phyloP scores from a whole-genome alignment of 2,888 invertebrate species.

The Graphium colonna region DNA sequence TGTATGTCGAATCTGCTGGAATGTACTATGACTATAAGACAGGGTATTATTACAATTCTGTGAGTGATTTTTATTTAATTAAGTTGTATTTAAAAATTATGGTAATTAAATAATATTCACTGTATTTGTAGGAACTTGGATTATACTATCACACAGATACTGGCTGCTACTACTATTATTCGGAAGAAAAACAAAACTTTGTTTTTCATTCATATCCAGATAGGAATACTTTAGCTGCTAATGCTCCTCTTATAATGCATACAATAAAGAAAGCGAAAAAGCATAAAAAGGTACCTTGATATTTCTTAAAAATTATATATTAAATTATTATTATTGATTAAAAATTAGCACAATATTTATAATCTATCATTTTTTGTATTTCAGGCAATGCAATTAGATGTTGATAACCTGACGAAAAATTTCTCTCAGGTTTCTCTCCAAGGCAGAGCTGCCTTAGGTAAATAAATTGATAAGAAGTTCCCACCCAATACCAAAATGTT shows the following conservation, averaged over 20 bases:
- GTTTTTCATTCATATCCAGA: constrained; percentile 90
- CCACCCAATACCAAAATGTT: constrained; percentile 62
- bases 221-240: constrained; percentile 47
- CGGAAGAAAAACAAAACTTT: constrained; percentile 86
- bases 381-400: constrained; percentile 32
- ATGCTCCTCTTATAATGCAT: constrained; percentile 46
- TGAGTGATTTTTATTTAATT: constrained; percentile 62
- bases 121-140: constrained; percentile 84
- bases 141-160: constrained; percentile 94
- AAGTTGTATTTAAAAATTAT: constrained; percentile 1
- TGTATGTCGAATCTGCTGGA: constrained; percentile 92
- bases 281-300: constrained; percentile 45
- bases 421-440: constrained; percentile 75
- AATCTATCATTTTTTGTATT: constrained; percentile 14
- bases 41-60: constrained; percentile 94
- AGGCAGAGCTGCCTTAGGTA: constrained; percentile 74
- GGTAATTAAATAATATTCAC: background rate
- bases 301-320: background rate
- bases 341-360: no score
- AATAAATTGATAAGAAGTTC: constrained; percentile 57
- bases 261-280: constrained; percentile 60
- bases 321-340: no score
- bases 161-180: constrained; percentile 91
- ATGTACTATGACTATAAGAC: constrained; percentile 93
- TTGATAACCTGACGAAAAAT: constrained; percentile 72